phyloP scores from a whole-genome alignment of 1,140 invertebrate genomes.

The Psix sp. region DNA sequence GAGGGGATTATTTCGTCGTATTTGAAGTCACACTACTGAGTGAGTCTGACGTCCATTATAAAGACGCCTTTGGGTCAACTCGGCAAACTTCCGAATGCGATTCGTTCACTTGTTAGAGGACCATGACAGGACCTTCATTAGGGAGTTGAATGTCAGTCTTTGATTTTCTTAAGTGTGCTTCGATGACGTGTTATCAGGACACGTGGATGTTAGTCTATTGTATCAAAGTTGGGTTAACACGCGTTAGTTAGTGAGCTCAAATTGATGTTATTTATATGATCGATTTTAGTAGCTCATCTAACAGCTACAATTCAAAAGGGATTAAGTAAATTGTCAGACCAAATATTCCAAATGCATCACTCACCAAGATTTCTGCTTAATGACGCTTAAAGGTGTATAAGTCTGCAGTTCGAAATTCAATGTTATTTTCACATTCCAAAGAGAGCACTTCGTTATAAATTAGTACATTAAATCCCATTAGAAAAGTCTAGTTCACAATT shows the following conservation, averaged over 20 bases:
- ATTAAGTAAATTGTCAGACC: too few relatives aligned
- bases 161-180: conserved; percentile 41
- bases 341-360: too few relatives aligned
- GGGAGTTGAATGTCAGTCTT: conserved; percentile 46
- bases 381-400: too few relatives aligned
- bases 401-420: too few relatives aligned
- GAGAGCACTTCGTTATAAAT: too few relatives aligned
- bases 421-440: too few relatives aligned
- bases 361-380: too few relatives aligned
- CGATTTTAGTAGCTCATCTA: conserved; percentile 18
- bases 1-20: background rate
- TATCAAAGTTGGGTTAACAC: conserved; percentile 6
- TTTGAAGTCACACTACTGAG: conserved; percentile 9
- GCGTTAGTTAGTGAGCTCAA: conserved; percentile 3
- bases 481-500: too few relatives aligned
- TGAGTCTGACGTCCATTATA: conserved; percentile 20
- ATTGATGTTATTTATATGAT: conserved; percentile 24
- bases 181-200: conserved; percentile 29
- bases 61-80: conserved; percentile 13
- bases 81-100: conserved; percentile 18
- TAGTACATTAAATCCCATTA: too few relatives aligned
- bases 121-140: conserved; percentile 29
- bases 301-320: background rate
- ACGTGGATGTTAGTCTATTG: conserved; percentile 11
- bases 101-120: conserved; percentile 21